Conservation (phyloP, 2,113 vertebrate genomes). For the Platanista minor region DNA sequence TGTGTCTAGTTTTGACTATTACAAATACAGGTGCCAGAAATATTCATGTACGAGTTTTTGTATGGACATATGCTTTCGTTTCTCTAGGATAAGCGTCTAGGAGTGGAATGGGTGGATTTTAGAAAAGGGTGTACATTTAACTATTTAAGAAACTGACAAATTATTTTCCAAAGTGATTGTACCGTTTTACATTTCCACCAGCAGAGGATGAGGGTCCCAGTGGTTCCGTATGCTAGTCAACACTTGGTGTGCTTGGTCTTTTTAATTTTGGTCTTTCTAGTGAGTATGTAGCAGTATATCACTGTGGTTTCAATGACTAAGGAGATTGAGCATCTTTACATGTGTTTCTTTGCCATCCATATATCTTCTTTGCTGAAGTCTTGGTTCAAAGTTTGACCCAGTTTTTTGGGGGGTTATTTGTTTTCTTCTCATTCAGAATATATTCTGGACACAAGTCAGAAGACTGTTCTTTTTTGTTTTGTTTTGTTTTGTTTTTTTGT, state of each 20-base stretch:
- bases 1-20: not conserved
- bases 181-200: not conserved
- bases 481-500: too few relatives aligned
- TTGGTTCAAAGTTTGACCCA: not conserved
- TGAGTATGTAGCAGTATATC: not conserved
- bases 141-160: constrained; percentile 23
- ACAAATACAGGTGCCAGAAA: not conserved
- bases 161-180: constrained; percentile 19
- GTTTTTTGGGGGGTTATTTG: not conserved
- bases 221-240: not conserved
- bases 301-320: not conserved
- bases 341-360: not conserved
- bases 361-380: not conserved
- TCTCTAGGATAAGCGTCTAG: not conserved
- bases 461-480: not conserved
- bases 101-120: not conserved
- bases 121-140: not conserved
- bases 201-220: not conserved
- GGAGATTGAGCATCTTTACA: not conserved
- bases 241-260: not conserved
- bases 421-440: constrained; percentile 29
- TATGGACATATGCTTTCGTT: not conserved
- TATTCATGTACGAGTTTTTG: not conserved
- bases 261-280: constrained; percentile 8
- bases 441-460: not conserved